These are phyloP conservation scores for Rambutsinella grinnellia DNA, from an alignment of 2,888 invertebrate genomes.

Conservation along the genomic window DNA sequence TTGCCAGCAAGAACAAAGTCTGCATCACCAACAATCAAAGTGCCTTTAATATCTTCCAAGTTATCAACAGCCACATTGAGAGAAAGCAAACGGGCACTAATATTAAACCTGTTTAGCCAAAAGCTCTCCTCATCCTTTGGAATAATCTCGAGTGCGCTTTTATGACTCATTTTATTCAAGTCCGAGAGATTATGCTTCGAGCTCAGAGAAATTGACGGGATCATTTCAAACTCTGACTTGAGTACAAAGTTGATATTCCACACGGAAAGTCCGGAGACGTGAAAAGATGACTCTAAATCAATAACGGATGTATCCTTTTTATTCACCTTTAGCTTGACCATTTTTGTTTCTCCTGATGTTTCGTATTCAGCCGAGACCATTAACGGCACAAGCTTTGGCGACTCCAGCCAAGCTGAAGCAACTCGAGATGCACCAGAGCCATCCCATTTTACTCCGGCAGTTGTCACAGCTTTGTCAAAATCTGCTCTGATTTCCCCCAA, in stretches of 20 bases:
- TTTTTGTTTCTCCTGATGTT: not conserved
- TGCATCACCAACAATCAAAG: slow-evolving; percentile 12
- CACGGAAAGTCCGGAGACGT: slow-evolving; percentile 12
- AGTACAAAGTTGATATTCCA: slow-evolving; percentile 33
- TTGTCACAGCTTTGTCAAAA: slow-evolving; percentile 22
- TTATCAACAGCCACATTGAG: slow-evolving; percentile 19
- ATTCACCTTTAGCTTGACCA: slow-evolving; percentile 13
- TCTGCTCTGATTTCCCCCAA: slow-evolving; percentile 37
- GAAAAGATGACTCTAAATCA: slow-evolving; percentile 19
- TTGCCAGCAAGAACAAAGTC: slow-evolving; percentile 34
- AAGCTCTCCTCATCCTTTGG: slow-evolving; percentile 18
- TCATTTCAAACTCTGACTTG: slow-evolving; percentile 5
- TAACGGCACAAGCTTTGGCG: slow-evolving; percentile 13
- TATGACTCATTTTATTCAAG: slow-evolving; percentile 26
- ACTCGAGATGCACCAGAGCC: slow-evolving; percentile 7
- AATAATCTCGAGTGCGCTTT: slow-evolving; percentile 6
- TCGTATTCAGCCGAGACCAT: slow-evolving; percentile 5
- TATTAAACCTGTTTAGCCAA: slow-evolving; percentile 15
- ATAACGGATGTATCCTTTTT: slow-evolving; percentile 2
- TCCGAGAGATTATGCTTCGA: slow-evolving; percentile 28
- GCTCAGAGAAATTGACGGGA: slow-evolving; percentile 35
- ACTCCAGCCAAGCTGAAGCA: slow-evolving; percentile 32
- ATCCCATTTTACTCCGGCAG: slow-evolving; percentile 40
- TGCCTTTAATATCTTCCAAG: slow-evolving; percentile 37
- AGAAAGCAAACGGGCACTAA: not conserved